Conservation (phyloP, 2,888 invertebrate species). For the Sinopyrophorus schimmeli region DNA sequence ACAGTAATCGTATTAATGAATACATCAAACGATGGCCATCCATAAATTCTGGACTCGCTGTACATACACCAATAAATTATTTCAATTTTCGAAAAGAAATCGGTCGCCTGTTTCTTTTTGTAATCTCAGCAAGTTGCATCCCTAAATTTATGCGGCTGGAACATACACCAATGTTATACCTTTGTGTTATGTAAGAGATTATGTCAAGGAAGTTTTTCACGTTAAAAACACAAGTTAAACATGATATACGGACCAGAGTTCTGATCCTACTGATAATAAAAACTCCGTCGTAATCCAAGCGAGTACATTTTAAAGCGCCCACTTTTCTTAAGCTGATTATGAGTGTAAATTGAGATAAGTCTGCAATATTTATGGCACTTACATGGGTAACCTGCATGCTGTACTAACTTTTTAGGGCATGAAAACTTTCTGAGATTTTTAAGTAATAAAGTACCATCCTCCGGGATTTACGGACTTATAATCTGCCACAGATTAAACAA, state of each 20-base stretch:
- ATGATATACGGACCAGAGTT: slow-evolving; percentile 49
- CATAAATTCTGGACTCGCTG: no score
- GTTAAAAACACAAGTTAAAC: slow-evolving; percentile 39
- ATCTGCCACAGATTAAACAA: slow-evolving; percentile 17
- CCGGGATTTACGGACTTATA: slow-evolving; percentile 12
- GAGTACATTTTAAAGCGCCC: slow-evolving; percentile 56
- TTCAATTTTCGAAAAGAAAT: no score
- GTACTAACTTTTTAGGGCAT: slow-evolving; percentile 29
- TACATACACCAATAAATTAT: no score
- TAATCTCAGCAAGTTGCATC: no score
- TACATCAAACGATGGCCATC: no score
- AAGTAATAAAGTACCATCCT: slow-evolving; percentile 33
- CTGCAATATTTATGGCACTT: slow-evolving; percentile 57
- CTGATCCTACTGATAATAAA: slow-evolving; percentile 49
- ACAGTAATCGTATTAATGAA: no score
- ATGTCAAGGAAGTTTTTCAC: slow-evolving; percentile 31
- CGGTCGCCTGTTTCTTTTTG: no score
- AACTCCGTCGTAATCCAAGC: slow-evolving; percentile 51
- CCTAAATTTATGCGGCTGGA: no score
- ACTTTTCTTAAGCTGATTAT: slow-evolving; percentile 59
- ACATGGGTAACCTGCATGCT: slow-evolving; percentile 49
- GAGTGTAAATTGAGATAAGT: slow-evolving; percentile 58
- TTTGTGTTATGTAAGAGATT: slow-evolving; percentile 25
- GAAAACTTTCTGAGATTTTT: slow-evolving; percentile 36
- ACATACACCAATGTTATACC: slow-evolving; percentile 18